Evolutionary conservation across 2,797 vertebrate genomes (phyloP), one percentile per base, ranked within the genome.

Genomic region (Hypotaenidia philippensis): DNA sequence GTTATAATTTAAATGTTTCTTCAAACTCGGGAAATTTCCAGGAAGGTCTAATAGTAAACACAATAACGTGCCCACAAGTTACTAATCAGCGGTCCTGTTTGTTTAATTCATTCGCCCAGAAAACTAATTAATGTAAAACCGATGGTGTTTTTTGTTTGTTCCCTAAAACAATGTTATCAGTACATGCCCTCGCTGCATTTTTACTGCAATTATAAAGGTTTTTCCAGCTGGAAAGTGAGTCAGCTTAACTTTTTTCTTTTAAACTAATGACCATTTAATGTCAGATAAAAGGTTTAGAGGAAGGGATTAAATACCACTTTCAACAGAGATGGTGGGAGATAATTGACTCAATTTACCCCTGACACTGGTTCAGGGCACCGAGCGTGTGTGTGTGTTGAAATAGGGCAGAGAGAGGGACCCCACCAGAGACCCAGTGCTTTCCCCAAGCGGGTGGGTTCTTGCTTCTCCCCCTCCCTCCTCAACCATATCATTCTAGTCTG

Each of bases 241-340:
- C 79, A 91, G 80, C 76, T 88, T 79, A 92, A 74, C 85, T 91
- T 96, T 77, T 75, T 95, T 88, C 84, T 83, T 92, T 90, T 89
- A 89, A 94, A 93, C 79, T 92, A 94, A 95, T 92, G 92, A 93
- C 80, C 77, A 74, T 88, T 97, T 96, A 93, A 93, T 88, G 80
- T 79, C 83, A 95, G 91, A 91, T 90, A 94, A 96, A 94, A 94
- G 59, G 61, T 88, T 96, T 79, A 90, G 82, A 83, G 87, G 85
- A 77, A 95, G 91, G 93, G 87, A 94, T 94, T 95, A 95, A 93
- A 76, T 56, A 93, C 77, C 63, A 91, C 87, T 96, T 96, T 92
- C 94, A 96, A 81, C 65, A 60, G 87, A 95, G 89, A 83, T 83
- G 79, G 76, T 91, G 83, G 68, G 63, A 96, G 77, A 93, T 92